A percentile compares a stretch with the other conserved stretches of the same genome.
phyloP scores from a whole-genome alignment of 2,797 vertebrate species.

The Anolis apletophallus region DNA sequence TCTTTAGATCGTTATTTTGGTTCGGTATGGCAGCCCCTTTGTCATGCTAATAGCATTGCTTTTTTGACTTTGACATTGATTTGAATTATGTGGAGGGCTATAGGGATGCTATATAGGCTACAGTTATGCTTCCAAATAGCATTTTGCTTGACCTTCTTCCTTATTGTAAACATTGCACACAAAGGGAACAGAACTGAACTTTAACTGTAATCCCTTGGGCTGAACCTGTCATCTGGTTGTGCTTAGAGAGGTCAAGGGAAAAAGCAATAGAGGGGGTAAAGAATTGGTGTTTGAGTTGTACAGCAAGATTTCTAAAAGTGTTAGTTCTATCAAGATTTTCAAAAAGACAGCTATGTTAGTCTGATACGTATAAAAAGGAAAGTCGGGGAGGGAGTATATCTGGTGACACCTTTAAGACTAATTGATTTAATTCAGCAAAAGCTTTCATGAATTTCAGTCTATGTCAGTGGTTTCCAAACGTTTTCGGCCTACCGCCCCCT shows the following conservation, averaged over 20 bases:
- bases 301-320: too few relatives aligned
- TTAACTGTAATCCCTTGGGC: not conserved
- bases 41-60: not conserved
- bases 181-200: not conserved
- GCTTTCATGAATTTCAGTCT: too few relatives aligned
- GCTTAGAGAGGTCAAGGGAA: not conserved
- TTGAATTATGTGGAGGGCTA: not conserved
- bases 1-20: too few relatives aligned
- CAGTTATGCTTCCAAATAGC: not conserved
- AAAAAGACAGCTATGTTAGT: too few relatives aligned
- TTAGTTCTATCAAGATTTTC: too few relatives aligned
- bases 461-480: too few relatives aligned
- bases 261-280: not conserved
- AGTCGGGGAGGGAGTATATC: not conserved
- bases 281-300: too few relatives aligned
- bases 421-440: too few relatives aligned
- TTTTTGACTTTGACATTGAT: not conserved
- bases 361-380: not conserved
- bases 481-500: too few relatives aligned
- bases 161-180: not conserved
- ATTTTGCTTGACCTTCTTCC: not conserved
- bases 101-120: not conserved
- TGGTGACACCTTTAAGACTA: too few relatives aligned
- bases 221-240: too few relatives aligned
- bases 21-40: not conserved